Evolutionary conservation across 2,888 invertebrate species (phyloP).

Genomic region (Dromius quadrimaculatus): DNA sequence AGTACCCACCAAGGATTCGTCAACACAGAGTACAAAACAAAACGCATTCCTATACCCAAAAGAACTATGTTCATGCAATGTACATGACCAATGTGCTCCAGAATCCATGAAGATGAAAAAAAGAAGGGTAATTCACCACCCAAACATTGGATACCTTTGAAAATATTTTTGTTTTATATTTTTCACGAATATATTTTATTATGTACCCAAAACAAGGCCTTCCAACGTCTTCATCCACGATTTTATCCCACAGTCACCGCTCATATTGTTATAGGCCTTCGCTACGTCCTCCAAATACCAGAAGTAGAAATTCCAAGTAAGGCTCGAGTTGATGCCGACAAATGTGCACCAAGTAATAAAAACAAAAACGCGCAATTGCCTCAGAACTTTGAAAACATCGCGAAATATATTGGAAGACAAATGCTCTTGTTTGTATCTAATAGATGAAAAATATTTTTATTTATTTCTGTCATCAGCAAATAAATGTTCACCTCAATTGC

Average conservation of each 20-base stretch:
- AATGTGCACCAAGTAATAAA: slow-evolving; percentile 85
- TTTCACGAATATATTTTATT: too few species aligned
- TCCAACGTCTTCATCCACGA: slow-evolving; percentile 67
- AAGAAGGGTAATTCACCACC: slow-evolving; percentile 89
- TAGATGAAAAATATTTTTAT: too few species aligned
- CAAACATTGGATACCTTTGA: slow-evolving; percentile 85
- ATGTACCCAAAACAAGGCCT: slow-evolving; percentile 75
- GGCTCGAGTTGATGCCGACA: slow-evolving; percentile 86
- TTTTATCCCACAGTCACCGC: slow-evolving; percentile 63
- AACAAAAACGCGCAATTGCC: slow-evolving; percentile 75
- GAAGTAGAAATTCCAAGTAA: slow-evolving; percentile 90
- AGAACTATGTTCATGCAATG: slow-evolving; percentile 87
- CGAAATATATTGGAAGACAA: slow-evolving; percentile 76
- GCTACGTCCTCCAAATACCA: slow-evolving; percentile 86
- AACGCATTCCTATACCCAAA: slow-evolving; percentile 82
- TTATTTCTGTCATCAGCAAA: too few species aligned
- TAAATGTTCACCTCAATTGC: too few species aligned
- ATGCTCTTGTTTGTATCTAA: slow-evolving; percentile 74
- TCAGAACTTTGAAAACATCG: slow-evolving; percentile 78
- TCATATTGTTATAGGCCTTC: slow-evolving; percentile 53
- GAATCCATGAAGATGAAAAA: slow-evolving; percentile 83
- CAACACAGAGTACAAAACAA: slow-evolving; percentile 84
- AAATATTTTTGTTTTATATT: too few species aligned
- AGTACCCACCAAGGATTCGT: slow-evolving; percentile 86
- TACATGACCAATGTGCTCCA: slow-evolving; percentile 84